These are phyloP conservation scores for Hirudinaria manillensis DNA, from an alignment of 2,888 invertebrate genomes.

Conservation along the genomic window DNA sequence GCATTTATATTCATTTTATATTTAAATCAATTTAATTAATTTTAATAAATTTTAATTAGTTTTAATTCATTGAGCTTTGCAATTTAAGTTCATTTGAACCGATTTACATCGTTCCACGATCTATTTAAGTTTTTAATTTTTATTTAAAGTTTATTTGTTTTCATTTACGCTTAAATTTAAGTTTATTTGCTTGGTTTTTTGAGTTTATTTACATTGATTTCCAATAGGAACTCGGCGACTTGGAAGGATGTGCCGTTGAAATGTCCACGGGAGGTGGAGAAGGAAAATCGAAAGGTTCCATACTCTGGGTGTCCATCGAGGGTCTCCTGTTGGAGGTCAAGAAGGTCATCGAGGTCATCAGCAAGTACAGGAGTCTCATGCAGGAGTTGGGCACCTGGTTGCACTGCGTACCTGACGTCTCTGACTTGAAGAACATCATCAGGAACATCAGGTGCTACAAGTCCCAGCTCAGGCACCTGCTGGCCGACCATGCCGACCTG, in stretches of 20 bases:
- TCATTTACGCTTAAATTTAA: too few species aligned
- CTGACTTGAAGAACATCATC: conserved; percentile 15
- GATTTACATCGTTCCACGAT: too few species aligned
- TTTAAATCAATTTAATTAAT: too few species aligned
- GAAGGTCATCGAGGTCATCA: conserved; percentile 16
- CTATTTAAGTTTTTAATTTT: too few species aligned
- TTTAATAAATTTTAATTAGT: too few species aligned
- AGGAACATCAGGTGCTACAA: conserved; percentile 13
- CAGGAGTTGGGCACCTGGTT: conserved; percentile 2
- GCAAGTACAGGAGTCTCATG: conserved; percentile 7
- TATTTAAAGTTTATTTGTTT: too few species aligned
- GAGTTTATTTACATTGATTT: background rate
- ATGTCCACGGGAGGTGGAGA: background rate
- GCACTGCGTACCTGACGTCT: conserved; percentile 17
- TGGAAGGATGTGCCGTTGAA: conserved; percentile 1
- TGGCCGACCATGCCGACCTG: conserved; percentile 25
- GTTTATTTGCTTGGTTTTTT: too few species aligned
- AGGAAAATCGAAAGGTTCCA: background rate
- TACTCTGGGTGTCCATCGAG: conserved; percentile 10
- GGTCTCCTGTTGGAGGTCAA: conserved; percentile 17
- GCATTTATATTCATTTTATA: too few species aligned
- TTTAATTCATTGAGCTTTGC: too few species aligned
- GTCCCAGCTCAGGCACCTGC: conserved; percentile 25
- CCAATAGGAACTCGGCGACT: background rate
- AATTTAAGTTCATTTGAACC: too few species aligned